Conservation (phyloP, 2,888 invertebrate genomes). For the Dynastes maya region DNA sequence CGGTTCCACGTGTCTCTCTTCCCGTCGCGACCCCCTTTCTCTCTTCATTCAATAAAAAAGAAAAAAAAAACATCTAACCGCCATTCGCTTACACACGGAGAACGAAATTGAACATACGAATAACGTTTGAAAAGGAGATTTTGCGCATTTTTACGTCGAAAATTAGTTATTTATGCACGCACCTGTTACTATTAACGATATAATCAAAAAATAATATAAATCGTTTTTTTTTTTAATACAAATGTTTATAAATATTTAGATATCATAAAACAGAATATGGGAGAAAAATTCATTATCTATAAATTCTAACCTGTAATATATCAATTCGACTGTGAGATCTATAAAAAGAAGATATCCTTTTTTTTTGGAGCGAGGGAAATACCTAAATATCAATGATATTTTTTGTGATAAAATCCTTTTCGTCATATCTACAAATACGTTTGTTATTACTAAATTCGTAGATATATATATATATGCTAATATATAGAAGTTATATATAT, state of each 20-base stretch:
- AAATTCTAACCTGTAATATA: not conserved
- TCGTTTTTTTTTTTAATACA: no score
- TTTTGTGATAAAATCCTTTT: conserved; percentile 43
- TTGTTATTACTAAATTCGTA: not conserved
- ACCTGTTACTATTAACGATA: no score
- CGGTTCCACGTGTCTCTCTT: conserved; percentile 30
- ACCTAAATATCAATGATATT: conserved; percentile 22
- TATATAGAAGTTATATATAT: conserved; percentile 14
- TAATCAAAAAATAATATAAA: not conserved
- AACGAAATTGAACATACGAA: no score
- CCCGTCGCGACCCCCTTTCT: not conserved
- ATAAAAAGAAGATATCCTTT: not conserved
- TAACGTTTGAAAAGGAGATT: no score
- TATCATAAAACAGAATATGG: no score
- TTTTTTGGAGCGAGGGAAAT: conserved; percentile 1
- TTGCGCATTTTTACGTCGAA: no score
- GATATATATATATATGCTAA: not conserved
- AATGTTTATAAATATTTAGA: no score
- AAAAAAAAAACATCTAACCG: conserved; percentile 4
- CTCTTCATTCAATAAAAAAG: conserved; percentile 8
- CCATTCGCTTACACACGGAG: no score
- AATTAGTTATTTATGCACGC: no score
- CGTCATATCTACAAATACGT: not conserved
- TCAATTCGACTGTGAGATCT: conserved; percentile 18
- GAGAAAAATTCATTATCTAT: no score